Evolutionary conservation across 2,888 invertebrate species (phyloP).

Genomic region (Dryococelus australis): DNA sequence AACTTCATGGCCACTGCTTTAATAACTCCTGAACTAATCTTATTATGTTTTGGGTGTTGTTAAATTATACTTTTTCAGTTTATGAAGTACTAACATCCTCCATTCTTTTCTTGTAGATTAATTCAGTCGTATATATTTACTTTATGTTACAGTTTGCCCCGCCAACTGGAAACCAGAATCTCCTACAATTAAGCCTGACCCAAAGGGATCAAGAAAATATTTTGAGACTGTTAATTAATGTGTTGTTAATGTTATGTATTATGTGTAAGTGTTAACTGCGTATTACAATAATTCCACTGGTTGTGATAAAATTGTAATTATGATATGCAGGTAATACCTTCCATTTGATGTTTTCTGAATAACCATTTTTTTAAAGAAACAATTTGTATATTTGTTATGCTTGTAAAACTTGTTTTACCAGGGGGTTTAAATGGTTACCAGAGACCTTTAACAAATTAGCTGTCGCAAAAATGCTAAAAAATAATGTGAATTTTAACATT

Average conservation of each 20-base stretch:
- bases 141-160: constrained; percentile 78
- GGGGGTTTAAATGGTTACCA: too few species aligned
- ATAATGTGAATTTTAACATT: too few species aligned
- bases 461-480: too few species aligned
- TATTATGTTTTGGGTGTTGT: too few species aligned
- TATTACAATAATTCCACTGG: background rate
- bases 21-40: too few species aligned
- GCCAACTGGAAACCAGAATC: constrained; percentile 93
- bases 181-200: constrained; percentile 91
- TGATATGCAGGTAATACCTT: background rate
- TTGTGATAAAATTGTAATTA: background rate
- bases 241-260: background rate
- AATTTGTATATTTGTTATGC: background rate
- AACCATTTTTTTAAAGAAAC: background rate
- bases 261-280: background rate
- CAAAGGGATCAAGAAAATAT: constrained; percentile 85
- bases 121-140: constrained; percentile 35
- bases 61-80: too few species aligned
- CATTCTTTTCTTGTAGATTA: too few species aligned
- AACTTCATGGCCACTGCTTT: too few species aligned
- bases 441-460: too few species aligned
- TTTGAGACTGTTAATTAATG: constrained; percentile 66
- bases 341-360: background rate
- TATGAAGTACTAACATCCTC: too few species aligned
- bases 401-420: background rate